Evolutionary conservation across 2,113 vertebrate genomes (phyloP).

Genomic region (Tragelaphus imberbis): DNA sequence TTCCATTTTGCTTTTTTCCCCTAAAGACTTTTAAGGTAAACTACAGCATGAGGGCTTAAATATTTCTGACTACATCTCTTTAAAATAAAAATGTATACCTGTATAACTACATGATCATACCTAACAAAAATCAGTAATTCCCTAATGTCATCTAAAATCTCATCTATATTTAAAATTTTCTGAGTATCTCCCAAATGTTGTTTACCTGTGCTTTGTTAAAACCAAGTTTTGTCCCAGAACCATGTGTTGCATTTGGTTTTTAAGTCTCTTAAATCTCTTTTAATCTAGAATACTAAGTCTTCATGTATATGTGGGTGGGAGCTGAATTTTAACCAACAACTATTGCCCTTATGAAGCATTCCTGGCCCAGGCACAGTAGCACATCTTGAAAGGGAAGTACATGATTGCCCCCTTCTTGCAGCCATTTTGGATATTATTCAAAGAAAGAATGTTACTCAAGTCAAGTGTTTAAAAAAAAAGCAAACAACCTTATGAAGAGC

Average conservation of each 20-base stretch:
- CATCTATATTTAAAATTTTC: background rate
- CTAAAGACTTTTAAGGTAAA: background rate
- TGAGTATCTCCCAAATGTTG: background rate
- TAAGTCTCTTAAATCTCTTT: background rate
- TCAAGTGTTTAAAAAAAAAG: background rate
- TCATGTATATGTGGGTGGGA: background rate
- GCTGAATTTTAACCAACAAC: background rate
- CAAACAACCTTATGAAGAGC: background rate
- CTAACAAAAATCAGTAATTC: background rate
- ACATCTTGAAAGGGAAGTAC: background rate
- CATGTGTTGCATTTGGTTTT: background rate
- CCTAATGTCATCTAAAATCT: background rate
- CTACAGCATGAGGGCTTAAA: background rate
- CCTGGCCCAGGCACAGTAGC: background rate
- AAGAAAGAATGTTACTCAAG: background rate
- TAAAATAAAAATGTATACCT: background rate
- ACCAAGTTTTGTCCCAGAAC: background rate
- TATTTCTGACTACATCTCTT: conserved; percentile 10
- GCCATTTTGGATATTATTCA: background rate
- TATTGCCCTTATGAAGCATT: background rate
- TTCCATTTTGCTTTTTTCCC: background rate
- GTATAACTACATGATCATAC: background rate
- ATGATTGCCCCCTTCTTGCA: background rate
- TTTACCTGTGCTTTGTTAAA: background rate
- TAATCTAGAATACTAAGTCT: background rate